phyloP scores from a whole-genome alignment of 2,113 vertebrate species.

The Buteo buteo region DNA sequence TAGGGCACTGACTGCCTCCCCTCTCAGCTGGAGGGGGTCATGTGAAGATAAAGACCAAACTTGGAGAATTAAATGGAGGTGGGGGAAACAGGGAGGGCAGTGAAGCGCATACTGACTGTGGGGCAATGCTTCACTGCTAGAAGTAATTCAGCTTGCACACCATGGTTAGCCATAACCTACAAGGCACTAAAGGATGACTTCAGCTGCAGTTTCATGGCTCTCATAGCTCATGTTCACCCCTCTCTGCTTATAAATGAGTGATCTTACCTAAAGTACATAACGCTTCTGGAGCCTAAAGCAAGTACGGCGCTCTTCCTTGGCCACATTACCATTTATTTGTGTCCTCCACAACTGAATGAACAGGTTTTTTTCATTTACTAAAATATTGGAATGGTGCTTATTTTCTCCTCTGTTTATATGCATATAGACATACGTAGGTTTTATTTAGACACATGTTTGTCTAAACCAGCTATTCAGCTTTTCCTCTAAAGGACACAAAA shows the following conservation, averaged over 20 bases:
- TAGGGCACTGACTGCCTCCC: slow-evolving; percentile 40
- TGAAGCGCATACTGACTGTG: neutral
- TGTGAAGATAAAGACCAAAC: slow-evolving; percentile 53
- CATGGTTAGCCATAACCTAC: neutral
- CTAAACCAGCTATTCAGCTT: neutral
- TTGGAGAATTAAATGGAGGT: slow-evolving; percentile 48
- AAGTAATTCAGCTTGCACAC: slow-evolving; percentile 24
- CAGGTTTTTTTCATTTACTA: neutral
- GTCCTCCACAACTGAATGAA: neutral
- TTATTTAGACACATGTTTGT: neutral
- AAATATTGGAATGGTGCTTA: neutral
- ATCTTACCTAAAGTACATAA: neutral
- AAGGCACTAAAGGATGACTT: neutral
- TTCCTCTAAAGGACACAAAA: neutral
- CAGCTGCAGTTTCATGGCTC: neutral
- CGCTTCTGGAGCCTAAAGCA: neutral
- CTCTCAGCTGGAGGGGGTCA: slow-evolving; percentile 47
- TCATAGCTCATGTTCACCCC: neutral
- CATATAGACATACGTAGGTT: neutral
- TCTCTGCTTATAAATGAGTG: neutral
- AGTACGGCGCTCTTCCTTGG: neutral
- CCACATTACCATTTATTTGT: neutral
- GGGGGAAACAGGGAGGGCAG: neutral
- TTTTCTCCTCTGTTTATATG: neutral
- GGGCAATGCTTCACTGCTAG: neutral